A percentile compares a stretch with the other conserved stretches of the same genome.
phyloP scores from a whole-genome alignment of 2,797 vertebrate genomes.

The Erethizon dorsatum region DNA sequence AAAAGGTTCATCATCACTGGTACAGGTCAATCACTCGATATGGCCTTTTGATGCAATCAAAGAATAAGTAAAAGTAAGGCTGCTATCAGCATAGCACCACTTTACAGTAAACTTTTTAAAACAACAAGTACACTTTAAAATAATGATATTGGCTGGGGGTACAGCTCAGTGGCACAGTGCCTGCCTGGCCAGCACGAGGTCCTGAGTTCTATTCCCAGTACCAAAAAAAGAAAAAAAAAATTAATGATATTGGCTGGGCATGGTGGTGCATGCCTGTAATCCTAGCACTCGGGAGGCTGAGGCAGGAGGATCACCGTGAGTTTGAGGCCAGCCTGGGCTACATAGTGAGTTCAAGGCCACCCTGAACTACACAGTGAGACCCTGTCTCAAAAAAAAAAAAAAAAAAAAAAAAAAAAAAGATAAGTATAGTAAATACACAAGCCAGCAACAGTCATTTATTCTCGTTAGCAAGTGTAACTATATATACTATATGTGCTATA shows the following conservation, averaged over 20 bases:
- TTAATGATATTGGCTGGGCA: neutral
- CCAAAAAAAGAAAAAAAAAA: neutral
- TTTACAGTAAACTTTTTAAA: neutral
- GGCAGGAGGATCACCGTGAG: neutral
- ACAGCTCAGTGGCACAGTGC: too few relatives aligned
- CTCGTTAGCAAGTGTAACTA: neutral
- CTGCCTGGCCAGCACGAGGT: too few relatives aligned
- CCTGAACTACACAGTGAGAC: neutral
- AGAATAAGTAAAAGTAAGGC: neutral
- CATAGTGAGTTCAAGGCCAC: neutral
- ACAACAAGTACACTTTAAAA: neutral
- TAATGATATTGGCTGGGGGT: neutral
- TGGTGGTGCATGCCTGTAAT: neutral
- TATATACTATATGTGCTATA: neutral
- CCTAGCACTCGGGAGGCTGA: neutral
- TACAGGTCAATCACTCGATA: neutral
- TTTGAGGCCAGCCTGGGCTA: neutral
- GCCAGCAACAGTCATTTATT: neutral
- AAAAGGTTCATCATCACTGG: neutral
- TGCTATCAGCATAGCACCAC: neutral
- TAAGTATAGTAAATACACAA: neutral
- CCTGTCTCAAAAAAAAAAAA: neutral
- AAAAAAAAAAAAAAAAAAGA: neutral
- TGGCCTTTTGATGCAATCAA: neutral
- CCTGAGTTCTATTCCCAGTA: too few relatives aligned